These are phyloP conservation scores for Heliconius cydno DNA, from an alignment of 2,888 invertebrate species.

Conservation along the genomic window DNA sequence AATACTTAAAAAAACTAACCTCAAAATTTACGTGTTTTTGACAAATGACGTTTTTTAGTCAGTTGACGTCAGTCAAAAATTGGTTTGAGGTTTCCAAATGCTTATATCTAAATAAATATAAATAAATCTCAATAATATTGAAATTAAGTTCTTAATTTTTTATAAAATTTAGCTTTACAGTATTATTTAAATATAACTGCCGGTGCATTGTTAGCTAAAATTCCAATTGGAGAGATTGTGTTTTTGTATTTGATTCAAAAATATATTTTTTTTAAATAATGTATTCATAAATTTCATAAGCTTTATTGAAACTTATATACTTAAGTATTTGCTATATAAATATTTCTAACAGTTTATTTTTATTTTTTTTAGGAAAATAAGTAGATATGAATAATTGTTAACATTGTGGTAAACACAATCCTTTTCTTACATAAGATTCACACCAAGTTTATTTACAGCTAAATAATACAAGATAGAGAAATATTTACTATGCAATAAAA, in stretches of 20 bases:
- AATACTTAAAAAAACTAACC: constrained; percentile 1
- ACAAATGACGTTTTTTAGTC: background rate
- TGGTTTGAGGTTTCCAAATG: background rate
- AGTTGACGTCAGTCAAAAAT: background rate
- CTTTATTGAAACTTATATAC: no score
- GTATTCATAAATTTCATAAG: no score
- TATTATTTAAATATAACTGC: no score
- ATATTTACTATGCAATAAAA: constrained; percentile 9
- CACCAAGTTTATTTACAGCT: background rate
- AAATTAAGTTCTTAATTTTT: no score
- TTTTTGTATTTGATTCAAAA: no score
- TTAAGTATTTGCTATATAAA: no score
- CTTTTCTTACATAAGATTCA: background rate
- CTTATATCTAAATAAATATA: background rate
- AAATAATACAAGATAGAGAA: constrained; percentile 5
- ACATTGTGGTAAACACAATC: background rate
- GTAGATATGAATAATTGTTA: background rate
- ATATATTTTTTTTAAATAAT: no score
- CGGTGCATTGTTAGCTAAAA: no score
- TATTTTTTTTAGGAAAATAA: background rate
- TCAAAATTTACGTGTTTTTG: background rate
- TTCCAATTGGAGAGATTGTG: no score
- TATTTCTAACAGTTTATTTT: no score
- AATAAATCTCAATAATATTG: background rate
- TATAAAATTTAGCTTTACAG: no score